Evolutionary conservation across 2,888 invertebrate genomes (phyloP), one percentile per base, ranked within the genome.

Genomic region (Clanis bilineata): DNA sequence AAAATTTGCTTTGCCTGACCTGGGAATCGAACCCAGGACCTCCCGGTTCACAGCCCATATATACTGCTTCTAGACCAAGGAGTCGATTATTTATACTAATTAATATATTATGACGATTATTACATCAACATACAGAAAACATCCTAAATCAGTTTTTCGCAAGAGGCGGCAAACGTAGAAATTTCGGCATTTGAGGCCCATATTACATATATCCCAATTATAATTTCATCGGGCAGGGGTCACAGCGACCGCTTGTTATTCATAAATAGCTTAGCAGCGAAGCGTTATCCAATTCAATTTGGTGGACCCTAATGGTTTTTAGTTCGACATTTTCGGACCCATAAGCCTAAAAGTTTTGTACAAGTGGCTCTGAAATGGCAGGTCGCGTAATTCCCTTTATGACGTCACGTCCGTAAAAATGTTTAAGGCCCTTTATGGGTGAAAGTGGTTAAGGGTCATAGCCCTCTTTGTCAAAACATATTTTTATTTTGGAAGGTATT

Each of bases 231-330:
- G 78, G 78, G 72, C 68, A 73, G 77, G 74, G 76, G 72, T 64
- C 68, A 74, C 67, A 72, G 73, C 77, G 78, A 74, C 80, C 82
- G 78, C 86, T 85, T 84, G 83, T 83, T 83, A 82, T 77, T 82
- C 79, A 77, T 83, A 87, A 87, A 88, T 87, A 85, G 86, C 87
- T 87, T 86, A 86, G 85, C 79, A 79, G 82, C 78, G 85, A 82
- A 81, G 82, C 82, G 83, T 82, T 74, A 76, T 80, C 74, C 85
- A 83, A 88, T 87, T 87, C 85, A 87, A 88, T 88, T 88, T 83
- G 69, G 71, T 77, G 79, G 79, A 75, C 78, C 81, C 80, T 82
- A 85, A 85, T 83, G 81, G 81, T 81, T 83, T 84, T 86, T 85
- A 83, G 82, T 82, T 81, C 74, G 74, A 77, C 75, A 74, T 79